Conservation (phyloP, 2,113 vertebrate species). For the Clarias macrocephalus region DNA sequence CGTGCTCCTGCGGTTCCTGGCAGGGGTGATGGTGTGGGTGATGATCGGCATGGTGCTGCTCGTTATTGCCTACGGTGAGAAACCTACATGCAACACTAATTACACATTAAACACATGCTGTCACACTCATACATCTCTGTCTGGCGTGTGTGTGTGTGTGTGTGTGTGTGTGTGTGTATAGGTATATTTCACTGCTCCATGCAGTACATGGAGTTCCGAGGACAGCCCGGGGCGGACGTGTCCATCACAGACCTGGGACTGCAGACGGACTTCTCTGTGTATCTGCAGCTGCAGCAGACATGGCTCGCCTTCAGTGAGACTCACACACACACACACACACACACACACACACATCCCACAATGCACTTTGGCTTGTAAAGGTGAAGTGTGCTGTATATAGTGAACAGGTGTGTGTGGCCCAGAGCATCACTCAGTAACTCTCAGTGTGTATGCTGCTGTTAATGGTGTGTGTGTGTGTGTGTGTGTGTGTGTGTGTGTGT, state of each 20-base stretch:
- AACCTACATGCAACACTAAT: not conserved
- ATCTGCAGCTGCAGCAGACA: conserved; percentile 90
- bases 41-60: conserved; percentile 89
- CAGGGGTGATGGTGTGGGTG: conserved; percentile 91
- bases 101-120: not conserved
- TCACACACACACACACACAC: not conserved
- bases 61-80: conserved; percentile 86
- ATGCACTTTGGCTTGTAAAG: not conserved
- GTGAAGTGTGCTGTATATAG: not conserved
- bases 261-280: conserved; percentile 88
- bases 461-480: conserved; percentile 10
- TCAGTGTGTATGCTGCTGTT: not conserved
- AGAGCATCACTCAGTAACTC: not conserved
- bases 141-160: not conserved
- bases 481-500: conserved; percentile 22
- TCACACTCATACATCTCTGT: not conserved
- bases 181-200: conserved; percentile 92
- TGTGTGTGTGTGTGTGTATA: conserved; percentile 51
- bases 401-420: not conserved
- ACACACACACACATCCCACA: not conserved
- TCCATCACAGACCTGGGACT: conserved; percentile 87
- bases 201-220: conserved; percentile 79
- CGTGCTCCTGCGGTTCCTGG: conserved; percentile 85
- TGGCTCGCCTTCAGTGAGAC: conserved; percentile 92
- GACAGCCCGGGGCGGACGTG: conserved; percentile 78